Base-by-base conservation (phyloP, 2,888 invertebrate genomes). In the Germaria angustata region DNA sequence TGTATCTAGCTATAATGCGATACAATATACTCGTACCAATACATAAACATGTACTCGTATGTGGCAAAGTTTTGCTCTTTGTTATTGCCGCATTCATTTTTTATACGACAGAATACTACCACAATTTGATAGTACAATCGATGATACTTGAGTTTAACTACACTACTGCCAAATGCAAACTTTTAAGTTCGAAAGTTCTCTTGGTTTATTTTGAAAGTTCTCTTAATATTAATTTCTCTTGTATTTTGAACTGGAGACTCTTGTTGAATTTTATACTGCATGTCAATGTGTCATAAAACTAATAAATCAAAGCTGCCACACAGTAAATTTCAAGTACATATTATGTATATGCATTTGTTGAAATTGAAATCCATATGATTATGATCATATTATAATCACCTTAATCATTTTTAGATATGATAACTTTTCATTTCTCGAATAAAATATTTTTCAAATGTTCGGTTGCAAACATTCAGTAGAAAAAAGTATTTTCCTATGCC, bases 41-140 rank as follows among this genome's bases (percentile, higher is more conserved):
- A n/a, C 17, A 36, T 57, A 36, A 15, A 46, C 24, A 39, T 24
- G 24, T 51, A 22, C 2, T n/a, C n/a, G n/a, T n/a, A n/a, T 44
- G 34, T 55, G 5, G 17, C 32, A 17, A 32, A 28, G 6, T 66
- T 59, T 13, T 68, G 13, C 69, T 61, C 51, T 65, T 75, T 53
- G 44, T 28, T 53, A 32, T 41, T 34, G 41, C 34, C 53, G 49
- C 41, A 51, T 17, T 66, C 53, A 55, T 68, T 73, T 39, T 68
- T 66, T 55, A 17, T 65, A 66, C 51, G 9, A 53, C 34, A 2
- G 63, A 76, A 65, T 78, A 80, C 79, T 71, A 79, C 71, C 78
- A 59, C 75, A 72, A 75, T 55, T 69, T 72, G 51, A 79, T 72
- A 72, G 66, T 72, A 73, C 32, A 66, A 73, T 65, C 51, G 65